These are phyloP conservation scores for Apolygus lucorum DNA, from an alignment of 1,140 invertebrate genomes.

Conservation along the genomic window DNA sequence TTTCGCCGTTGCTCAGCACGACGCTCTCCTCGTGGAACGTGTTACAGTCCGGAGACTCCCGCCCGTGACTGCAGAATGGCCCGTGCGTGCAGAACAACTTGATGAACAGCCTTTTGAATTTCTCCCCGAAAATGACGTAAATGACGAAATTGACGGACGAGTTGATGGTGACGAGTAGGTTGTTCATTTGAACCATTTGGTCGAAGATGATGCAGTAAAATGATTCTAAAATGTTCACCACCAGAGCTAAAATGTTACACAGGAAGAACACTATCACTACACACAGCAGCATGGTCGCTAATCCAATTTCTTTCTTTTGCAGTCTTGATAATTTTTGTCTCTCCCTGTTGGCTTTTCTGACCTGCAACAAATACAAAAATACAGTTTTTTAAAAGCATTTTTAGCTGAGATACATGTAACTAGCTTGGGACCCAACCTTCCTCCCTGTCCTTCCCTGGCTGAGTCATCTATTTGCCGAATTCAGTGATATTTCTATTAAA, in stretches of 20 bases:
- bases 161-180: slow-evolving; percentile 92
- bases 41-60: slow-evolving; percentile 58
- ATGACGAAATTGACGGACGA: slow-evolving; percentile 96
- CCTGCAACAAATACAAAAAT: slow-evolving; percentile 46
- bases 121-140: slow-evolving; percentile 93
- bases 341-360: slow-evolving; percentile 71
- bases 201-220: slow-evolving; percentile 58
- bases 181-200: slow-evolving; percentile 74
- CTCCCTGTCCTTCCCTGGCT: no score
- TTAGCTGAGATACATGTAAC: no score
- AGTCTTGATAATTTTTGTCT: slow-evolving; percentile 67
- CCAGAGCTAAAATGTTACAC: slow-evolving; percentile 85
- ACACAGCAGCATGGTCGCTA: slow-evolving; percentile 87
- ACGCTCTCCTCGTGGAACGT: slow-evolving; percentile 62
- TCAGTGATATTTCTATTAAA: no score
- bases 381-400: no score
- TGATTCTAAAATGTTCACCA: slow-evolving; percentile 78
- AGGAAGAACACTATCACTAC: slow-evolving; percentile 90
- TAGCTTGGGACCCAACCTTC: no score
- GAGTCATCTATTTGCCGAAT: no score
- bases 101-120: slow-evolving; percentile 84
- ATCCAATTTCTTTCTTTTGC: slow-evolving; percentile 75
- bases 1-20: slow-evolving; percentile 62
- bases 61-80: slow-evolving; percentile 43
- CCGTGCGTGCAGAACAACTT: slow-evolving; percentile 70